Evolutionary conservation across 2,113 vertebrate genomes (phyloP).

Genomic region (Riparia riparia): DNA sequence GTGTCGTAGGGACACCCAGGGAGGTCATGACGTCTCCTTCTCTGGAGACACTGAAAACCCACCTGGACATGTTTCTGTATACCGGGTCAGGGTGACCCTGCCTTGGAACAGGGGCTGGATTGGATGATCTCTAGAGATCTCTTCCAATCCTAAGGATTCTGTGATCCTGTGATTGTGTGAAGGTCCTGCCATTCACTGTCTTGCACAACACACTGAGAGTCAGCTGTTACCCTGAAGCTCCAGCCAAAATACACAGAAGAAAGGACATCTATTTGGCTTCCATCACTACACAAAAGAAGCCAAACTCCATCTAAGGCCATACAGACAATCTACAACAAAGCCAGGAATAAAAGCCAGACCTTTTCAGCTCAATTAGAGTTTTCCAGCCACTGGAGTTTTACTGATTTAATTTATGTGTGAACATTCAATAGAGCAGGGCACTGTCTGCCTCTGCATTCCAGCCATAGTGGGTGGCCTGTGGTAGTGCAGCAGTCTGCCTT

Average conservation of each 20-base stretch:
- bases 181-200: background rate
- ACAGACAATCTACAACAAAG: background rate
- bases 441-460: background rate
- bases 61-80: background rate
- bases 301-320: background rate
- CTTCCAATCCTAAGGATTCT: background rate
- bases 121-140: background rate
- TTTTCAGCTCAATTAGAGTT: background rate
- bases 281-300: background rate
- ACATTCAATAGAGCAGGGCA: background rate
- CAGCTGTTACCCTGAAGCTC: background rate
- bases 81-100: background rate
- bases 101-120: background rate
- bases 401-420: background rate
- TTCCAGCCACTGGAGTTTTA: background rate
- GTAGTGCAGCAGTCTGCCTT: background rate
- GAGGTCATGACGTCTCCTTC: fast-evolving
- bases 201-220: background rate
- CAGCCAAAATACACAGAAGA: background rate
- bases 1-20: background rate
- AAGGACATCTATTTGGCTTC: background rate
- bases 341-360: background rate
- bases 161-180: background rate
- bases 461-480: background rate
- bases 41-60: background rate